Evolutionary conservation across 2,113 vertebrate species (phyloP).

Genomic region (Sciurus niger): DNA sequence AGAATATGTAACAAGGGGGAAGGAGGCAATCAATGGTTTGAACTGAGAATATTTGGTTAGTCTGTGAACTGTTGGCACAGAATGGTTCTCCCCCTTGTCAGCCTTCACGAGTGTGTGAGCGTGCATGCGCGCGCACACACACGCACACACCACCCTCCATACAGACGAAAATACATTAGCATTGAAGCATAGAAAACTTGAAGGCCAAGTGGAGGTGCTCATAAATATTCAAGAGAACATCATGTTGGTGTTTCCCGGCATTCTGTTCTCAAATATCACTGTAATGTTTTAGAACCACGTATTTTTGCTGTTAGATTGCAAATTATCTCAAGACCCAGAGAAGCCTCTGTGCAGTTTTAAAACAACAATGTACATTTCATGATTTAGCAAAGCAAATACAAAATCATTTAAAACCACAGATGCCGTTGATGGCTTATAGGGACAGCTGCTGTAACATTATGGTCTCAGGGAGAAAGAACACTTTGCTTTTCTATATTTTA

Average conservation of each 20-base stretch:
- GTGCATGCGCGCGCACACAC: neutral
- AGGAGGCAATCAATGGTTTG: neutral
- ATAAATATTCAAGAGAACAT: constrained; percentile 72
- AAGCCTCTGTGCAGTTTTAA: neutral
- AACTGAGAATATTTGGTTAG: neutral
- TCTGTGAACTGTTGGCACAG: neutral
- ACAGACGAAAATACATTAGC: constrained; percentile 46
- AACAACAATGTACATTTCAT: neutral
- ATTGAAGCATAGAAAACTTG: neutral
- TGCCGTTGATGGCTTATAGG: neutral
- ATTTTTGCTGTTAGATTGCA: constrained; percentile 47
- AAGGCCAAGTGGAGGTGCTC: constrained; percentile 52
- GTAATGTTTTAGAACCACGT: constrained; percentile 44
- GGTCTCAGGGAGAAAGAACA: neutral
- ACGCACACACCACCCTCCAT: neutral
- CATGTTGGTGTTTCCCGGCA: neutral
- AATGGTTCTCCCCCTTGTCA: neutral
- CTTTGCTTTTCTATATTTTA: constrained; percentile 27
- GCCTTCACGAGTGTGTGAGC: neutral
- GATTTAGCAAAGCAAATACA: neutral
- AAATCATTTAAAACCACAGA: constrained; percentile 38
- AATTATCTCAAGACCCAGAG: neutral
- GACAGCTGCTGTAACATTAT: neutral
- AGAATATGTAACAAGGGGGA: neutral
- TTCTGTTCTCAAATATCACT: constrained; percentile 51